phyloP scores from a whole-genome alignment of 2,797 vertebrate genomes.

The Amazonetta brasiliensis region DNA sequence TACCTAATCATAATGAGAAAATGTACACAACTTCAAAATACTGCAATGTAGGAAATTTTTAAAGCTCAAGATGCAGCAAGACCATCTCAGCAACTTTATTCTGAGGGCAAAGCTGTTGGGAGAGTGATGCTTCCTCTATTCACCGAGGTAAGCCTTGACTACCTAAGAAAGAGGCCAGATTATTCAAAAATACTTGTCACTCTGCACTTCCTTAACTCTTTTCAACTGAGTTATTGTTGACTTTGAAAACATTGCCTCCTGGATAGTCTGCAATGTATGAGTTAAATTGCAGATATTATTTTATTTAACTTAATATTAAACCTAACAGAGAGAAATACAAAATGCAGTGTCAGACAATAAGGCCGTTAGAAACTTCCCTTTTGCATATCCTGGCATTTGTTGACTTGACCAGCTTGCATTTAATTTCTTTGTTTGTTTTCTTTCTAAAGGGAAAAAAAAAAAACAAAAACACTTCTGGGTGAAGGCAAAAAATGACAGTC shows the following conservation, averaged over 20 bases:
- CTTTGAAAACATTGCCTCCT: background rate
- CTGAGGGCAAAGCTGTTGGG: background rate
- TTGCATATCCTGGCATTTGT: background rate
- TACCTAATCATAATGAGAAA: background rate
- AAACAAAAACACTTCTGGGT: background rate
- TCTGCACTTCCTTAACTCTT: background rate
- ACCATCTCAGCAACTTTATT: background rate
- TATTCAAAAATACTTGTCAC: background rate
- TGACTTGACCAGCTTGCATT: background rate
- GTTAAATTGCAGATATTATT: background rate
- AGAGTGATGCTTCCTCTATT: background rate
- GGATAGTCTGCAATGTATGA: background rate
- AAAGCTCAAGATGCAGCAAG: background rate
- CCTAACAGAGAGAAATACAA: background rate
- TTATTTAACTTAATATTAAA: background rate
- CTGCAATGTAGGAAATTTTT: background rate
- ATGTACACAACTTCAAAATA: background rate
- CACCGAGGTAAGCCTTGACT: background rate
- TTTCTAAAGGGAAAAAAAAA: background rate
- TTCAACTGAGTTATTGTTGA: background rate
- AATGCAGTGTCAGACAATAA: background rate
- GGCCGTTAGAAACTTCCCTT: background rate
- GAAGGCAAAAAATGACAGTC: background rate
- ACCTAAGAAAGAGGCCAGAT: background rate
- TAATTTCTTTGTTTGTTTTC: background rate